These are phyloP conservation scores for Sitta europaea DNA, from an alignment of 2,113 vertebrate species.

Conservation along the genomic window DNA sequence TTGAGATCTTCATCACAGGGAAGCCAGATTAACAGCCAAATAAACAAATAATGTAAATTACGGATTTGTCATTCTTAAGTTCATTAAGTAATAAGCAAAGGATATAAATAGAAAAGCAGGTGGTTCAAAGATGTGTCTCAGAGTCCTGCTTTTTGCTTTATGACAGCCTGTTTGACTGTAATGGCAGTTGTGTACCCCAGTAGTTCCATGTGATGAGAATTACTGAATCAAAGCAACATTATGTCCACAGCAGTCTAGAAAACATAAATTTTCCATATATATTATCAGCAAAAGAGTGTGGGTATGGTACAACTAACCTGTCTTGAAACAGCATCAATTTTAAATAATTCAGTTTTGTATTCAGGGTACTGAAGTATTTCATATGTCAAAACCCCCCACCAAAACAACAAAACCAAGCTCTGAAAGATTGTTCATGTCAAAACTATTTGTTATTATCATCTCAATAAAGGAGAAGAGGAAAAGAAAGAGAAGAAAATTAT, in stretches of 20 bases:
- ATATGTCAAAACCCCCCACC: not conserved
- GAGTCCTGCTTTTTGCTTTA: not conserved
- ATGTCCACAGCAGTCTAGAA: not conserved
- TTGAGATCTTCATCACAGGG: not conserved
- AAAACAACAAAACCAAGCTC: not conserved
- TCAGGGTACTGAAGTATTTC: not conserved
- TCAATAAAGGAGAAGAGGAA: not conserved
- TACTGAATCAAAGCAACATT: not conserved
- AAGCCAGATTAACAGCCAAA: not conserved
- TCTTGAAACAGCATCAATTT: not conserved
- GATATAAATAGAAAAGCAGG: not conserved
- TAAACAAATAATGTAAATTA: not conserved
- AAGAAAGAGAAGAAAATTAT: not conserved
- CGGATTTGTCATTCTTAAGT: too few species aligned
- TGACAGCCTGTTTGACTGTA: not conserved
- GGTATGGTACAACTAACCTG: not conserved
- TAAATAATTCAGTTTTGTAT: not conserved
- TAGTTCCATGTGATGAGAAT: not conserved
- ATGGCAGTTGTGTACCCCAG: not conserved
- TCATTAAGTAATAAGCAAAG: not conserved
- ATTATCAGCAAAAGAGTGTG: not conserved
- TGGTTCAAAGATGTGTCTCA: not conserved
- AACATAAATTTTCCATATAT: not conserved
- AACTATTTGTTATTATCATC: not conserved
- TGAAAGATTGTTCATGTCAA: not conserved